phyloP scores from a whole-genome alignment of 2,888 invertebrate genomes.

The Diploptera punctata region DNA sequence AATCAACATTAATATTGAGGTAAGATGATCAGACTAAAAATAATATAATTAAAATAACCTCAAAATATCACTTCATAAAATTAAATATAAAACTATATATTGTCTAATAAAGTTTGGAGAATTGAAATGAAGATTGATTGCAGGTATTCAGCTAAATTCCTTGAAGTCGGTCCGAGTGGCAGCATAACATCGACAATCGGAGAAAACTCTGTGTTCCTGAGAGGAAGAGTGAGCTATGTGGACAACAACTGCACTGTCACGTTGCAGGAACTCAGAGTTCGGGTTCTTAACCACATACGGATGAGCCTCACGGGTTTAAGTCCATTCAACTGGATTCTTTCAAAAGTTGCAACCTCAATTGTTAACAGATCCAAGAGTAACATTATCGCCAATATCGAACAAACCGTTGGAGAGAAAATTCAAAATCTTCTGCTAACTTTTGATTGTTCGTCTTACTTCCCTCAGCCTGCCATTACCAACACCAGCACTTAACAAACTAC shows the following conservation, averaged over 20 bases:
- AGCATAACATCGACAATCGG: neutral
- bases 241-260: neutral
- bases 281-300: neutral
- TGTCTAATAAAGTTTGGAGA: no score
- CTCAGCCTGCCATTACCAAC: neutral
- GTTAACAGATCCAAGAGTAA: neutral
- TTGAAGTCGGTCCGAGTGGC: neutral
- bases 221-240: neutral
- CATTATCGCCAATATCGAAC: neutral
- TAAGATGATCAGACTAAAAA: no score
- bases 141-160: neutral
- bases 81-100: no score
- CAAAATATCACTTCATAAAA: no score
- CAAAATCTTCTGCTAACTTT: neutral
- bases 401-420: neutral
- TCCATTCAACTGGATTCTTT: slow-evolving; percentile 8
- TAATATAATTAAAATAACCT: no score
- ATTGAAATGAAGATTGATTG: neutral
- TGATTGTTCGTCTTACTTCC: neutral
- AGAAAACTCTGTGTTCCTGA: neutral
- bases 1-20: no score
- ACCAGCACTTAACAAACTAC: no score
- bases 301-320: neutral
- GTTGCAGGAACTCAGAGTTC: neutral
- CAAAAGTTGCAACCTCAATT: neutral